phyloP scores from a whole-genome alignment of 2,113 vertebrate species.

The Chlorodrepanis virens region DNA sequence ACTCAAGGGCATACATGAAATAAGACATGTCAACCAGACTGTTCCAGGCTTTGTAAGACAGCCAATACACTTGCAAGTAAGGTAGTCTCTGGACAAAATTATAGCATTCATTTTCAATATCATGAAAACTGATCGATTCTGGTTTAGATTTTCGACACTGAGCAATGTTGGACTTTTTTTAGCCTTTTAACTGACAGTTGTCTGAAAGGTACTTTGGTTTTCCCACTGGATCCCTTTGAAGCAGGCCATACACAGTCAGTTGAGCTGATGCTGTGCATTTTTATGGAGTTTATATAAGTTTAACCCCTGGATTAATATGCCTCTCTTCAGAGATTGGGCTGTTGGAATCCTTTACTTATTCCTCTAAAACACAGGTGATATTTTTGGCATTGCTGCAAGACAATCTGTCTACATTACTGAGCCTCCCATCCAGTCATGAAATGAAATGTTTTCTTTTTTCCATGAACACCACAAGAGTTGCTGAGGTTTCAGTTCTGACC shows the following conservation, averaged over 20 bases:
- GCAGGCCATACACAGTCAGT: not conserved
- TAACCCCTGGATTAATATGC: not conserved
- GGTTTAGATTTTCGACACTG: not conserved
- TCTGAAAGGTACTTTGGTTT: not conserved
- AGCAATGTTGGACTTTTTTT: not conserved
- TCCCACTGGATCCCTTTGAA: not conserved
- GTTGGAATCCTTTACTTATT: not conserved
- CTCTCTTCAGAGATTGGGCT: not conserved
- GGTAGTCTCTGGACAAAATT: not conserved
- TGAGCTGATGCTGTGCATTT: not conserved
- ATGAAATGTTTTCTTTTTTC: slow-evolving; percentile 20
- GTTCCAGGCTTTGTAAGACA: not conserved
- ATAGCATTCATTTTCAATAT: not conserved
- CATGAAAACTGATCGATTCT: not conserved
- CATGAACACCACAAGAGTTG: not conserved
- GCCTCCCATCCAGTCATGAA: not conserved
- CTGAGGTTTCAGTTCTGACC: slow-evolving; percentile 46
- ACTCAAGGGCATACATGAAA: not conserved
- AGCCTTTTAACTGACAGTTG: not conserved
- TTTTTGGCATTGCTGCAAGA: slow-evolving; percentile 14
- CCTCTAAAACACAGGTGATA: not conserved
- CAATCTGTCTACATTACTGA: not conserved
- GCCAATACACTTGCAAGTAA: not conserved
- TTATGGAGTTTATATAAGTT: not conserved
- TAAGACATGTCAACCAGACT: not conserved